Conservation (phyloP, 2,888 invertebrate species). For the Pseudococcus viburni region DNA sequence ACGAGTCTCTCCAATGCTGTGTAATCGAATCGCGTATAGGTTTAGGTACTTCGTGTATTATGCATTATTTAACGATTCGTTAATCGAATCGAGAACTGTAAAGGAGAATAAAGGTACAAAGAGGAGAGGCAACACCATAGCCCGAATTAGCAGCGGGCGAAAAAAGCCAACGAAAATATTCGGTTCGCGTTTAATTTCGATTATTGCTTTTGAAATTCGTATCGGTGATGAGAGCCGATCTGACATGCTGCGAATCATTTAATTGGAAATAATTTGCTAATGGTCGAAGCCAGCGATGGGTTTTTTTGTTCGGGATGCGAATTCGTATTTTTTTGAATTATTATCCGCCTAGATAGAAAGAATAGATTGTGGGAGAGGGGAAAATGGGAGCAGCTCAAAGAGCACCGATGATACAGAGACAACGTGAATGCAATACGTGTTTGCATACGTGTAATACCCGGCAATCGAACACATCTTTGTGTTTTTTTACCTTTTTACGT, state of each 20-base stretch:
- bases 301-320: background rate
- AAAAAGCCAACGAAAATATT: slow-evolving; percentile 21
- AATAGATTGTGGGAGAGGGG: background rate
- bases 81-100: background rate
- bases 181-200: slow-evolving; percentile 19
- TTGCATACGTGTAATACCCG: background rate
- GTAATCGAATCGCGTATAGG: background rate
- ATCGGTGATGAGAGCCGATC: background rate
- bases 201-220: slow-evolving; percentile 32
- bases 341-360: background rate
- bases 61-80: slow-evolving; percentile 27
- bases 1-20: background rate
- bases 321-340: background rate
- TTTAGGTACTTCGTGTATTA: background rate
- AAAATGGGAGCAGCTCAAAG: background rate
- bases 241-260: slow-evolving; percentile 53
- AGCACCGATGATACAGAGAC: background rate
- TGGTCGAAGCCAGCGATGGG: background rate
- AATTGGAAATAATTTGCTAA: slow-evolving; percentile 61
- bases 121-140: background rate
- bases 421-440: background rate
- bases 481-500: slow-evolving; percentile 11
- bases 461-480: slow-evolving; percentile 18
- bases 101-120: background rate
- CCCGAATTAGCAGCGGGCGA: background rate